These are phyloP conservation scores for Lycopodina hypogea DNA, from an alignment of 37 sponge, comb jelly and placozoan species.

Conservation along the genomic window DNA sequence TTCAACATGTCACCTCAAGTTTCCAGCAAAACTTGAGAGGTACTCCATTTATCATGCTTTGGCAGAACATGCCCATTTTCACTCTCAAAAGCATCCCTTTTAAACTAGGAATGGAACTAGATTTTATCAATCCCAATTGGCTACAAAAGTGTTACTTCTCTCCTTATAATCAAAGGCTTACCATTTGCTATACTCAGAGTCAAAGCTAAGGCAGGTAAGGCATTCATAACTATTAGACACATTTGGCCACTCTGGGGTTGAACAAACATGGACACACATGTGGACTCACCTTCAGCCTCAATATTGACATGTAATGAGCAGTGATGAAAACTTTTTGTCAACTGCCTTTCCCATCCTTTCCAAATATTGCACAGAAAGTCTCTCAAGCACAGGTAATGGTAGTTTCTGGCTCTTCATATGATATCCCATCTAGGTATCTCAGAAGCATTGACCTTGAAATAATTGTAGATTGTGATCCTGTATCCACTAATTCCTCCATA, in stretches of 20 bases:
- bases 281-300: background rate
- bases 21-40: background rate
- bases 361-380: background rate
- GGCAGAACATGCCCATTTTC: background rate
- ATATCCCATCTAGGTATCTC: background rate
- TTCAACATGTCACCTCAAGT: background rate
- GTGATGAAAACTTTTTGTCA: background rate
- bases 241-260: constrained; percentile 6
- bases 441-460: background rate
- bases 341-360: background rate
- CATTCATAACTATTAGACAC: constrained; percentile 15
- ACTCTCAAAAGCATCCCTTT: background rate
- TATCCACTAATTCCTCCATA: background rate
- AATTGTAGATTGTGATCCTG: constrained; percentile 1
- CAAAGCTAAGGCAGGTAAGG: background rate
- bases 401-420: background rate
- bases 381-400: background rate
- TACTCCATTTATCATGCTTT: background rate
- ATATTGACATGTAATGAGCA: background rate
- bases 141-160: no score
- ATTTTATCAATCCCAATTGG: background rate
- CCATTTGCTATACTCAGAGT: background rate
- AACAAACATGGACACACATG: constrained; percentile 5
- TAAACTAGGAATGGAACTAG: background rate
- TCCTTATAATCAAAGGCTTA: background rate